Percentiles rank a stretch among this genome's conserved stretches.
Conservation (phyloP, 2,888 invertebrate genomes). For the Pycnomerus fuliginosus region DNA sequence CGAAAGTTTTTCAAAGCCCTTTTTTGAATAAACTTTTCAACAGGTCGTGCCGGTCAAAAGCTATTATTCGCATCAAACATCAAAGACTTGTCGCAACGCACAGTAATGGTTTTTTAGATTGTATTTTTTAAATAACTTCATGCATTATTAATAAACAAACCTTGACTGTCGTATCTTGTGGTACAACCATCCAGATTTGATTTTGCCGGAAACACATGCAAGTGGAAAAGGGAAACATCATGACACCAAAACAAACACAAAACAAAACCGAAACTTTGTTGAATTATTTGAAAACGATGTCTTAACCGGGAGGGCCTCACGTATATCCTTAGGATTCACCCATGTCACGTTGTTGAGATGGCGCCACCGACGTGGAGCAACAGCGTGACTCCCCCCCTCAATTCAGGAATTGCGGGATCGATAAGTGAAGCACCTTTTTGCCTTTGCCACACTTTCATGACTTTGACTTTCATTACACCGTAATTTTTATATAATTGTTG, state of each 20-base stretch:
- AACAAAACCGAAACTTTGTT: slow-evolving; percentile 60
- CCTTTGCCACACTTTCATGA: too few species aligned
- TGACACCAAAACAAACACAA: slow-evolving; percentile 64
- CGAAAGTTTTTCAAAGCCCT: too few species aligned
- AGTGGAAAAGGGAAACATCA: slow-evolving; percentile 31
- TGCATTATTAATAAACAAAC: slow-evolving; percentile 13
- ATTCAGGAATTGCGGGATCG: slow-evolving; percentile 13
- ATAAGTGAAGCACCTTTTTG: too few species aligned
- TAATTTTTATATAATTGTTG: too few species aligned
- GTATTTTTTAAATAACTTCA: too few species aligned
- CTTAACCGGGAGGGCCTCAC: slow-evolving; percentile 29
- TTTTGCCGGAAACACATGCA: slow-evolving; percentile 66
- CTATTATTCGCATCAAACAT: too few species aligned
- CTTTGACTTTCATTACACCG: too few species aligned
- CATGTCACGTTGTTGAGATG: slow-evolving; percentile 21
- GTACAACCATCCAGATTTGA: slow-evolving; percentile 22
- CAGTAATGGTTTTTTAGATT: too few species aligned
- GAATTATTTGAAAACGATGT: slow-evolving; percentile 24
- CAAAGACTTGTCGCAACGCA: too few species aligned
- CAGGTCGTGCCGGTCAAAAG: too few species aligned
- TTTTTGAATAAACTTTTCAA: too few species aligned
- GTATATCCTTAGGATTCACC: slow-evolving; percentile 18
- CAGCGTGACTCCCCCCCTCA: slow-evolving; percentile 11
- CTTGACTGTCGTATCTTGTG: slow-evolving; percentile 12
- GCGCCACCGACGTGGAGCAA: slow-evolving; percentile 21